Percentiles rank a stretch among this genome's conserved stretches.
These are phyloP conservation scores for Cyrtorhinus lividipennis DNA, from an alignment of 1,140 invertebrate species.

Conservation along the genomic window DNA sequence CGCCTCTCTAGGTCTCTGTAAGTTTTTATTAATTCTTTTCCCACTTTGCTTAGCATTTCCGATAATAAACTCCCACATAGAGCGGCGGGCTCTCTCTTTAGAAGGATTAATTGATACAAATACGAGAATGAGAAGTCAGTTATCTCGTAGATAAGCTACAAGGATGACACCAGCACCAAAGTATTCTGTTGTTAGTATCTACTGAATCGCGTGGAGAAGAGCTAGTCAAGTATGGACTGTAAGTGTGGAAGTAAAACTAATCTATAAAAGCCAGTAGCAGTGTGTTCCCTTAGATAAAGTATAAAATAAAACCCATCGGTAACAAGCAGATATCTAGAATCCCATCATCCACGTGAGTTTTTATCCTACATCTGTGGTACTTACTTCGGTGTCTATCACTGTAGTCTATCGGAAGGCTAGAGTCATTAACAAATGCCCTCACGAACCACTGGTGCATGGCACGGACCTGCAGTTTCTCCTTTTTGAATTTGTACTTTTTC, in stretches of 20 bases:
- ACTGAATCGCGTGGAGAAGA: not conserved
- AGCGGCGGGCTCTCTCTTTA: too few species aligned
- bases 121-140: too few species aligned
- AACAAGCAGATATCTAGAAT: not conserved
- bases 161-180: too few species aligned
- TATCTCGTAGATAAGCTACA: too few species aligned
- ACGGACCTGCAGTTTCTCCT: conserved; percentile 23
- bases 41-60: too few species aligned
- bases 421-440: conserved; percentile 23
- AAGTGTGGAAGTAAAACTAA: not conserved
- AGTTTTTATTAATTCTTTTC: too few species aligned
- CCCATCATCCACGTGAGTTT: not conserved
- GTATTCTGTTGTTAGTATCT: too few species aligned
- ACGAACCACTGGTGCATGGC: conserved; percentile 25
- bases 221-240: not conserved
- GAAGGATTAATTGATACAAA: too few species aligned
- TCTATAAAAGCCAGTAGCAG: not conserved
- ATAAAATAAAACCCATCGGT: not conserved
- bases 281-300: not conserved
- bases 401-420: conserved; percentile 21
- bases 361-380: conserved; percentile 8
- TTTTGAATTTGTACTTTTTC: conserved; percentile 23
- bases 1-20: too few species aligned
- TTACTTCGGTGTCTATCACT: conserved; percentile 21
- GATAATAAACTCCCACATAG: too few species aligned